Conservation (phyloP, 92 coral and sea anemone genomes). For the Bergia sp. region DNA sequence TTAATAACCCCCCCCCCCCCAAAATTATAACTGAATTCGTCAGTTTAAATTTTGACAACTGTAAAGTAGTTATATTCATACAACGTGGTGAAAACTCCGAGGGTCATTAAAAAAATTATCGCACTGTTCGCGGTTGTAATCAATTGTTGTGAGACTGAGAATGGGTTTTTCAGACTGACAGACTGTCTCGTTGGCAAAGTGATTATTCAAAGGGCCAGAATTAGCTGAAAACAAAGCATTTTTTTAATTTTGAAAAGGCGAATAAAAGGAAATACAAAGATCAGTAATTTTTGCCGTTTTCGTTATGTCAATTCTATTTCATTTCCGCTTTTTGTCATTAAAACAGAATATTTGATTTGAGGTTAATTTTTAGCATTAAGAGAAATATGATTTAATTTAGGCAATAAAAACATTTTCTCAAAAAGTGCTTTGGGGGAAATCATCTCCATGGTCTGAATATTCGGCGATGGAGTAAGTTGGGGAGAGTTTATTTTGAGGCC, state of each 20-base stretch:
- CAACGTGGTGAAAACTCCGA: neutral
- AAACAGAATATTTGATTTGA: conserved; percentile 2
- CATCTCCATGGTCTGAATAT: neutral
- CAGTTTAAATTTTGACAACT: neutral
- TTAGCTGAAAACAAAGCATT: neutral
- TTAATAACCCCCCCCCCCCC: too few species aligned
- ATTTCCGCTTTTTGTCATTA: conserved; percentile 4
- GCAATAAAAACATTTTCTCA: neutral
- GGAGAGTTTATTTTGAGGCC: neutral
- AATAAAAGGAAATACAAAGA: too few species aligned
- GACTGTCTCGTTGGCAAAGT: neutral
- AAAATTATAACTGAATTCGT: neutral
- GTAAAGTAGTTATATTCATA: neutral
- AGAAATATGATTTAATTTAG: neutral
- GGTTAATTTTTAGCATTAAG: neutral
- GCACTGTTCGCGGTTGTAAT: neutral
- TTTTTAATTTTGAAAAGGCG: neutral
- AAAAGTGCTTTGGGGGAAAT: neutral
- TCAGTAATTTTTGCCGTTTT: neutral
- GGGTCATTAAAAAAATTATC: neutral
- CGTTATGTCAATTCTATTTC: neutral
- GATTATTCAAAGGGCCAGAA: neutral
- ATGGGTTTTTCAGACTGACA: neutral
- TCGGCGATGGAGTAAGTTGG: neutral
- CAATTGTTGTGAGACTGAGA: neutral